Evolutionary conservation across 1,140 invertebrate species (phyloP).

Genomic region (Glomeris maerens): DNA sequence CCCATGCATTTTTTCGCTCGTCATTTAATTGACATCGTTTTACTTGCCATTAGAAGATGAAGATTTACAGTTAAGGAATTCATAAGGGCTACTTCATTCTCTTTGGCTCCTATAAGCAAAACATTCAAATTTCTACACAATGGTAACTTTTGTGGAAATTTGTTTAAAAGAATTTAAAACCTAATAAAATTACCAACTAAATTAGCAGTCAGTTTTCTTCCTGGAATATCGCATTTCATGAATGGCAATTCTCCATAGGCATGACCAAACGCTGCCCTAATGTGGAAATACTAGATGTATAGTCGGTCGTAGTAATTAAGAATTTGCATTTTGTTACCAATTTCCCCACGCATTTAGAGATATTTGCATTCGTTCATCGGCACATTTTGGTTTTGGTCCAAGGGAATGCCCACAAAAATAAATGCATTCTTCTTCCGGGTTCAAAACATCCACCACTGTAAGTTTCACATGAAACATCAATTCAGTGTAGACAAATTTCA

Average conservation of each 20-base stretch:
- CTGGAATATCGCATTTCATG: constrained; percentile 33
- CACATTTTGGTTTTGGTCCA: constrained; percentile 36
- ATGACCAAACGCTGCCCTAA: constrained; percentile 36
- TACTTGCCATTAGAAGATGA: constrained; percentile 37
- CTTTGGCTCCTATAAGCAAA: constrained; percentile 27
- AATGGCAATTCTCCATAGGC: constrained; percentile 34
- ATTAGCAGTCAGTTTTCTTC: constrained; percentile 30
- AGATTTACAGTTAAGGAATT: constrained; percentile 43
- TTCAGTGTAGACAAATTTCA: too few relatives aligned
- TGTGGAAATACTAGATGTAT: constrained; percentile 14
- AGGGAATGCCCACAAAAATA: constrained; percentile 44
- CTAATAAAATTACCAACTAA: constrained; percentile 35
- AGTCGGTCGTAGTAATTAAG: too few relatives aligned
- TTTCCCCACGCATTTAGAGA: constrained; percentile 37
- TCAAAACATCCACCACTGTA: constrained; percentile 27
- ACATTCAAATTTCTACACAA: too few relatives aligned
- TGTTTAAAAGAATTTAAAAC: too few relatives aligned
- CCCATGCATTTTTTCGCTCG: too few relatives aligned
- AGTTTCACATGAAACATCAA: too few relatives aligned
- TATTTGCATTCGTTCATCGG: constrained; percentile 27
- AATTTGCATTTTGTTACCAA: too few relatives aligned
- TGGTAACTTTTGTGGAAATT: too few relatives aligned
- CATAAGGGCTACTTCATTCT: constrained; percentile 38
- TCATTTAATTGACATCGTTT: too few relatives aligned
- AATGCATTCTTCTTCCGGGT: constrained; percentile 35